Evolutionary conservation across 1,140 invertebrate genomes (phyloP), one percentile per base, ranked within the genome.

Genomic region (Plutomurus gul): DNA sequence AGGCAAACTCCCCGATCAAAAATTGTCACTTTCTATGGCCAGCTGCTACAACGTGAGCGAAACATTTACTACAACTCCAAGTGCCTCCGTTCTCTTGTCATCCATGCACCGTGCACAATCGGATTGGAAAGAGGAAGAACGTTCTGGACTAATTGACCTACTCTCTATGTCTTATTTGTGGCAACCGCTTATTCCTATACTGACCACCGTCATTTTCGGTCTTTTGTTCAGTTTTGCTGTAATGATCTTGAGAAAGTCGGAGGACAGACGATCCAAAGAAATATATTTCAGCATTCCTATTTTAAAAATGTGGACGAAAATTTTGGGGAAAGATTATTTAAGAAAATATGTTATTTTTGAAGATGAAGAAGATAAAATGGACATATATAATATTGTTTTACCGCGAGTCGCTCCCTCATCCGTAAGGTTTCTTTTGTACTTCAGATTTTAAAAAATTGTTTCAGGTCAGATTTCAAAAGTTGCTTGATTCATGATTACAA

Each of bases 161-260:
- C 39, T 80, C 8, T 79, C 77, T 0, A 77, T 79, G n/a, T 79
- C 82, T 1, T 81, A 81, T 33, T 60, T 78, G 22, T 79, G 78
- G 79, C 65, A 65, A 4, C 65, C 78, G 4, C 43, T 22, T 4
- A 25, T 81, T 6, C 51, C 49, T 20, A 47, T 40, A n/a, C 25
- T 79, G 10, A 33, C 65, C 8, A 36, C 77, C 0, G 20, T 82
- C 25, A 8, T 80, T 1, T 33, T 79, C 18, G 81, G 81, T 8
- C 75, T 82, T 18, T 2, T 75, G n/a, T 79, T 75, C 36, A 74
- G 70, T 46, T 20, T 72, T 13, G 36, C 74, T 33, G 13, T 56
- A 11, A 18, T 25, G 7, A 13, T 7, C 13, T 22, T 36, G n/a
- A 77, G 56, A 33, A 33, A 39, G 10, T 37, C 33, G 22, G 2